phyloP scores from a whole-genome alignment of 2,113 vertebrate species.

The Phalacrocorax brasilianus region DNA sequence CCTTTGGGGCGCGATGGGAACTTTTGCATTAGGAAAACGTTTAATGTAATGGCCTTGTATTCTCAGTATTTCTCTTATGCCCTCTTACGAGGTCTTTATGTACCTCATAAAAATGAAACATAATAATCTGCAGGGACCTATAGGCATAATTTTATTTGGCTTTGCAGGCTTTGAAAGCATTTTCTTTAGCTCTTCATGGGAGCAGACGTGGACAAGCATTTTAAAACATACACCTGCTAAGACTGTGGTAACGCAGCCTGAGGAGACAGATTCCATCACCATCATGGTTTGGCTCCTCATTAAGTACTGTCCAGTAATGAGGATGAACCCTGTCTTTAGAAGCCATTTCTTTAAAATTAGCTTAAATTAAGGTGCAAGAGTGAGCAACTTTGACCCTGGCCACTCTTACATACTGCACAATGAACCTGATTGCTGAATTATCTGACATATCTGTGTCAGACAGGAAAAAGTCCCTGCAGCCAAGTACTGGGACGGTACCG shows the following conservation, averaged over 20 bases:
- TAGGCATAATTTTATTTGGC: not conserved
- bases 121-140: not conserved
- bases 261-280: not conserved
- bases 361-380: not conserved
- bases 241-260: not conserved
- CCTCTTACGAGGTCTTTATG: not conserved
- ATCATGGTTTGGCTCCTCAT: not conserved
- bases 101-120: not conserved
- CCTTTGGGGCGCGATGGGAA: not conserved
- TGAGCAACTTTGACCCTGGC: not conserved
- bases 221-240: accelerated
- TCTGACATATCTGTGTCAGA: not conserved
- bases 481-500: not conserved
- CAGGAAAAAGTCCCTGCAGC: not conserved
- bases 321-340: not conserved
- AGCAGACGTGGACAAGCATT: not conserved
- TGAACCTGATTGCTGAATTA: not conserved
- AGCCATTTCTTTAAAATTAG: not conserved
- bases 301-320: not conserved
- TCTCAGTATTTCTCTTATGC: not conserved
- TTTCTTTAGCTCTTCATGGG: not conserved
- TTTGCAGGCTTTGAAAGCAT: not conserved
- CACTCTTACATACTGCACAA: not conserved
- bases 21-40: not conserved
- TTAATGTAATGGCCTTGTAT: not conserved